Conservation (phyloP, 2,888 invertebrate species). For the Gymnocheta viridis region DNA sequence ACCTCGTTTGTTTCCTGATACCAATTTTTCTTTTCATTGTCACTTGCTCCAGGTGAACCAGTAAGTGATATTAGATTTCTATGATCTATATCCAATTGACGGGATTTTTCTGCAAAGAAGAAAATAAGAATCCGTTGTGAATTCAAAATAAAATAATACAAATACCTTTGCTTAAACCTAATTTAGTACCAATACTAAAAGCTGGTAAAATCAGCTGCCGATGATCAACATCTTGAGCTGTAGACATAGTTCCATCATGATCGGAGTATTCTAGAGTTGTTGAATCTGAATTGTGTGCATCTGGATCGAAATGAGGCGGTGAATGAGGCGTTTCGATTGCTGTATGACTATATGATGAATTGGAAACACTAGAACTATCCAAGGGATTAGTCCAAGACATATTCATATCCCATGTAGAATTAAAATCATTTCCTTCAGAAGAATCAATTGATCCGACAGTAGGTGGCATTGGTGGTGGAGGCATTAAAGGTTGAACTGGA, state of each 20-base stretch:
- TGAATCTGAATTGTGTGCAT: slow-evolving; percentile 83
- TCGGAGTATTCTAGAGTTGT: slow-evolving; percentile 85
- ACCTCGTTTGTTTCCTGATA: slow-evolving; percentile 60
- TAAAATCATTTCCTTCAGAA: slow-evolving; percentile 79
- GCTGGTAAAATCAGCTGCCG: slow-evolving; percentile 83
- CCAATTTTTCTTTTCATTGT: slow-evolving; percentile 73
- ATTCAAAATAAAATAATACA: background rate
- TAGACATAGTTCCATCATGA: slow-evolving; percentile 79
- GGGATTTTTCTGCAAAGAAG: slow-evolving; percentile 75
- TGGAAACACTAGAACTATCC: slow-evolving; percentile 80
- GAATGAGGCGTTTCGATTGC: slow-evolving; percentile 85
- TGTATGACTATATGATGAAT: slow-evolving; percentile 73
- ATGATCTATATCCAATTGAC: slow-evolving; percentile 88
- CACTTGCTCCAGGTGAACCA: slow-evolving; percentile 84
- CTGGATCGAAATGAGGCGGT: slow-evolving; percentile 86
- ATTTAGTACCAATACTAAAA: slow-evolving; percentile 76
- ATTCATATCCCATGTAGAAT: slow-evolving; percentile 82
- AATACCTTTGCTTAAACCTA: slow-evolving; percentile 75
- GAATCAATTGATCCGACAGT: slow-evolving; percentile 73
- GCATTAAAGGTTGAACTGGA: slow-evolving; percentile 75
- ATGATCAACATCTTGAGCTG: slow-evolving; percentile 84
- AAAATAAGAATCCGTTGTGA: background rate
- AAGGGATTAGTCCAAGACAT: slow-evolving; percentile 81
- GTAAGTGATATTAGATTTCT: slow-evolving; percentile 92
- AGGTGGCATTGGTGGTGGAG: slow-evolving; percentile 79